These are phyloP conservation scores for Pseudopleuronectes americanus DNA, from an alignment of 2,797 vertebrate species.

Conservation along the genomic window DNA sequence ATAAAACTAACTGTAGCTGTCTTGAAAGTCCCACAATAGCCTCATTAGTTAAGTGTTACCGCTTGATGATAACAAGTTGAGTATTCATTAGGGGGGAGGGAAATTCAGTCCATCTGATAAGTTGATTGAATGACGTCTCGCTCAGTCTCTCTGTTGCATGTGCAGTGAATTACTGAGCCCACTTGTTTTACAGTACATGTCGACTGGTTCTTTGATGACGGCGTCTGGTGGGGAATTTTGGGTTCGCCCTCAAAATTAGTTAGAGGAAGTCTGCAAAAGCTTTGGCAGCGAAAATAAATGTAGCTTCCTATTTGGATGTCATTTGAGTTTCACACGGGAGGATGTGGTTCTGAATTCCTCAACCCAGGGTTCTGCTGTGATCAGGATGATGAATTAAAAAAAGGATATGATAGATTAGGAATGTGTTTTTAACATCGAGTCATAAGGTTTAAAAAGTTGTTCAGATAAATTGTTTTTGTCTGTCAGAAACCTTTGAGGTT, in stretches of 20 bases:
- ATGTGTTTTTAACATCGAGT: background rate
- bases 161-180: slow-evolving; percentile 6
- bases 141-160: slow-evolving; percentile 13
- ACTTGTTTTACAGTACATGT: slow-evolving; percentile 34
- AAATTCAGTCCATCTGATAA: slow-evolving; percentile 17
- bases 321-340: slow-evolving; percentile 1
- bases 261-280: slow-evolving; percentile 11
- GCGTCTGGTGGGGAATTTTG: slow-evolving; percentile 36
- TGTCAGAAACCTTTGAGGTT: no score
- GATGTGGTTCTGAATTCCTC: slow-evolving; percentile 12
- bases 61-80: background rate
- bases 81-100: background rate
- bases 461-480: background rate
- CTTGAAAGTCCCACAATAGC: background rate
- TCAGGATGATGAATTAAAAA: background rate
- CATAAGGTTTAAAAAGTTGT: background rate
- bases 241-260: slow-evolving; percentile 30
- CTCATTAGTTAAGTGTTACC: background rate
- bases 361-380: background rate
- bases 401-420: background rate
- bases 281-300: slow-evolving; percentile 20
- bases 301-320: background rate
- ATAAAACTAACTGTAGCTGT: no score
- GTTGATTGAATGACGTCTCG: background rate
- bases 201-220: slow-evolving; percentile 22